Evolutionary conservation across 2,888 invertebrate species (phyloP).

Genomic region (Margaritifera margaritifera): DNA sequence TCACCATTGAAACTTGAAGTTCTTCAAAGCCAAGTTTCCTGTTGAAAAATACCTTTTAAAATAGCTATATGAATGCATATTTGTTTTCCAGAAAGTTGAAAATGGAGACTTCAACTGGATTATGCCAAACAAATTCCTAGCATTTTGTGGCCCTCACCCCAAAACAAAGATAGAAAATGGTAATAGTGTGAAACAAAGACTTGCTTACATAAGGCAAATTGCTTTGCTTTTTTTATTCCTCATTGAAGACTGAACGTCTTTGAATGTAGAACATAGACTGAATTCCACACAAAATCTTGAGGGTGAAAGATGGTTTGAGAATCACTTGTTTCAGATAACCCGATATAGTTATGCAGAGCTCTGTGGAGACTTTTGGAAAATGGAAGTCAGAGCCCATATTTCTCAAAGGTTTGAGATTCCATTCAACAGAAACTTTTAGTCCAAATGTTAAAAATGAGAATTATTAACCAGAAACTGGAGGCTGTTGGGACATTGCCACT

Average conservation of each 20-base stretch:
- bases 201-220: background rate
- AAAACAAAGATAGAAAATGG: slow-evolving; percentile 90
- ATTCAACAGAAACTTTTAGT: no score
- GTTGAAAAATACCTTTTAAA: background rate
- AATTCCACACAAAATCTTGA: background rate
- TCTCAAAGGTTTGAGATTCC: no score
- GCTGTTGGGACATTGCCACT: no score
- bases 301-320: no score
- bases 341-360: no score
- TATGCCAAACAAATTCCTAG: slow-evolving; percentile 95
- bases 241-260: background rate
- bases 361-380: no score
- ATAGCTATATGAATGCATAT: background rate
- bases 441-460: no score
- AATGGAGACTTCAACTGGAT: slow-evolving; percentile 99
- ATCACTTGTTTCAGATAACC: no score
- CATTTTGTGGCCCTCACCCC: slow-evolving; percentile 97
- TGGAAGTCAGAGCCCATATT: no score
- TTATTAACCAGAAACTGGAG: no score
- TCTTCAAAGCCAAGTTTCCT: no score
- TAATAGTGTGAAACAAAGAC: slow-evolving; percentile 40
- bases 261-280: background rate
- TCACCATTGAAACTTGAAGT: no score
- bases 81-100: slow-evolving; percentile 85
- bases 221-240: slow-evolving; percentile 15